Percentiles rank a stretch among this genome's conserved stretches.
Conservation (phyloP, 2,797 vertebrate genomes). For the Mionectes olivaceus region DNA sequence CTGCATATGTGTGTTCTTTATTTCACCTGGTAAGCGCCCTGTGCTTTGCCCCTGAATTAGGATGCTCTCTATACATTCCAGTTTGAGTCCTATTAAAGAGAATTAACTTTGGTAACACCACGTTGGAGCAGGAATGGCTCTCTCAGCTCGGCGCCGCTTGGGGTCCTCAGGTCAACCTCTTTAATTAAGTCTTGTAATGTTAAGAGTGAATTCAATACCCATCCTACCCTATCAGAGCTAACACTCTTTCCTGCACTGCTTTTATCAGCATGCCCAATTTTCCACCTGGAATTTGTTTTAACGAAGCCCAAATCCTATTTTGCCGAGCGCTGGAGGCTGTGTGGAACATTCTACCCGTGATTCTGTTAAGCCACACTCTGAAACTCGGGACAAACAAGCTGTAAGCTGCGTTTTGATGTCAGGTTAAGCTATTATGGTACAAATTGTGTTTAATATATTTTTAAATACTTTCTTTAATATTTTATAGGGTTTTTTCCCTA, state of each 20-base stretch:
- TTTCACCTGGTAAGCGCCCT: neutral
- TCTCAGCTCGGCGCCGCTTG: slow-evolving; percentile 42
- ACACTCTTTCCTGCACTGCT: slow-evolving; percentile 59
- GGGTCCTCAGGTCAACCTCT: slow-evolving; percentile 72
- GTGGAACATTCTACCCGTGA: slow-evolving; percentile 35
- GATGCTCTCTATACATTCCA: neutral
- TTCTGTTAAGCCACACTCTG: slow-evolving; percentile 9
- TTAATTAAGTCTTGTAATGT: slow-evolving; percentile 73
- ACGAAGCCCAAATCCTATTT: slow-evolving; percentile 69
- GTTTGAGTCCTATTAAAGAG: slow-evolving; percentile 8
- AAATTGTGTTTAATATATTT: slow-evolving; percentile 77
- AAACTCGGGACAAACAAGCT: slow-evolving; percentile 57
- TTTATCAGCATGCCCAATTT: slow-evolving; percentile 73
- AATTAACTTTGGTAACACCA: slow-evolving; percentile 52
- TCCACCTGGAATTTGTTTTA: slow-evolving; percentile 73
- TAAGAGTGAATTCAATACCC: slow-evolving; percentile 67
- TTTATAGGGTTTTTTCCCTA: slow-evolving; percentile 69
- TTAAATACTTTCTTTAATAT: slow-evolving; percentile 75
- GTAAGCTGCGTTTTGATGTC: slow-evolving; percentile 45
- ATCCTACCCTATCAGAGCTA: slow-evolving; percentile 67
- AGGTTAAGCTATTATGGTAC: slow-evolving; percentile 68
- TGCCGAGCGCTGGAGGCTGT: slow-evolving; percentile 44
- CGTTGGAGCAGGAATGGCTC: slow-evolving; percentile 31
- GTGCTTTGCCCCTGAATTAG: neutral
- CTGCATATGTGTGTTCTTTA: neutral